Conservation (phyloP, 2,113 vertebrate species). For the Thamnophis sirtalis region DNA sequence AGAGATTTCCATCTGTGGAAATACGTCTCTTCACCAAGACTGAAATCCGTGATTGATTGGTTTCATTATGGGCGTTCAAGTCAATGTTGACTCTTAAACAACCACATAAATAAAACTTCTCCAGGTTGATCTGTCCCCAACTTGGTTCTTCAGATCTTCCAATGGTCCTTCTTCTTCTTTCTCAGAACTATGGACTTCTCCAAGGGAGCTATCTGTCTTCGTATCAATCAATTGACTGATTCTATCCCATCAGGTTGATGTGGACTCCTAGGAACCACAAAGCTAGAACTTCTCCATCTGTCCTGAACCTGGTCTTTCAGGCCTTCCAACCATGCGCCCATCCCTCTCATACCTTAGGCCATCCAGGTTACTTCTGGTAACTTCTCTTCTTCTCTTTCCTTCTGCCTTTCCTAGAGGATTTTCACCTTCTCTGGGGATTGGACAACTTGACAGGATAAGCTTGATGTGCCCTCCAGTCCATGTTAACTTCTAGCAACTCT, state of each 20-base stretch:
- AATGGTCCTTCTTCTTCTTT: neutral
- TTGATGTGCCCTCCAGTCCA: no score
- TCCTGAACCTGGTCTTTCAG: no score
- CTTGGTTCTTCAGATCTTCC: neutral
- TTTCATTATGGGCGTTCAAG: neutral
- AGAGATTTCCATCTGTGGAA: neutral
- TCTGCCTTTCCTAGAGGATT: neutral
- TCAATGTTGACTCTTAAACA: neutral
- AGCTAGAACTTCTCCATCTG: no score
- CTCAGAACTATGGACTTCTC: no score
- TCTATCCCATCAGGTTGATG: no score
- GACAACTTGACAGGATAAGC: no score
- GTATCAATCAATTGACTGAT: no score
- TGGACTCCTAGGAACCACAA: no score
- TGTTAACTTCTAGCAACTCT: no score
- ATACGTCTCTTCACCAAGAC: neutral
- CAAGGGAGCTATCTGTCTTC: no score
- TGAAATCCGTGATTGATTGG: neutral
- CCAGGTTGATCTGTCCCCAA: neutral
- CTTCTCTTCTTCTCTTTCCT: neutral
- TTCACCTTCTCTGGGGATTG: neutral
- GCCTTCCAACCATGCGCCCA: no score
- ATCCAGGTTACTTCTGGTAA: neutral
- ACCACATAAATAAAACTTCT: neutral
- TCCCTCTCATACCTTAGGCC: no score